These are phyloP conservation scores for Phragmatobia fuliginosa DNA, from an alignment of 2,888 invertebrate genomes.

Conservation along the genomic window DNA sequence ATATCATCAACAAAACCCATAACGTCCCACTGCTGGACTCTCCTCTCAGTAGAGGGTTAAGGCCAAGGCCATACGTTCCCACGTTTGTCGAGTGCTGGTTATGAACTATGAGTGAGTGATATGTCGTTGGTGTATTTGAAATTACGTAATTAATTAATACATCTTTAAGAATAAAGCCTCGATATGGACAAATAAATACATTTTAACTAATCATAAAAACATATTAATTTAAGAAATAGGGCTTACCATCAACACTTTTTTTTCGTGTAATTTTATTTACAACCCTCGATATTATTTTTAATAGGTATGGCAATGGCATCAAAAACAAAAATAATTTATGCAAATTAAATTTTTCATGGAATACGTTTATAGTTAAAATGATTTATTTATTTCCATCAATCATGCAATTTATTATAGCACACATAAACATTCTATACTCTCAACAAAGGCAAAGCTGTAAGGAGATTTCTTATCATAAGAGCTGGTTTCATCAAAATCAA, in stretches of 20 bases:
- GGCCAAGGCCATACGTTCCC: too few species aligned
- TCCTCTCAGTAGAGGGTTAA: too few species aligned
- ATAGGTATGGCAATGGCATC: neutral
- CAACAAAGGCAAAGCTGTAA: conserved; percentile 63
- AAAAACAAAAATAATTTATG: neutral
- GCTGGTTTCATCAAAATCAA: conserved; percentile 10
- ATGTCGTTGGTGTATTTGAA: neutral
- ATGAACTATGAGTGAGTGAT: too few species aligned
- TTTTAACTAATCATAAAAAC: conserved; percentile 39
- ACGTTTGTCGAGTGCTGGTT: too few species aligned
- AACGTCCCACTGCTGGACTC: too few species aligned
- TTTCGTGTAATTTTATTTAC: neutral
- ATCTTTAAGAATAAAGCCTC: conserved; percentile 6
- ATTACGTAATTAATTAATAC: neutral
- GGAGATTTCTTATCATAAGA: conserved; percentile 49
- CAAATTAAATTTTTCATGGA: neutral
- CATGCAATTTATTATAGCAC: conserved; percentile 30
- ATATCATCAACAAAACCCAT: too few species aligned
- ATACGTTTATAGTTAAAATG: conserved; percentile 35
- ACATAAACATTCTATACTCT: conserved; percentile 59
- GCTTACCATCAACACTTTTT: neutral
- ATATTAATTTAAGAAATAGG: neutral
- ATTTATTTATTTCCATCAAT: conserved; percentile 31
- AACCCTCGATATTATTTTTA: neutral
- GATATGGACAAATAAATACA: conserved; percentile 32